phyloP scores from a whole-genome alignment of 2,113 vertebrate species.

The Helogale parvula region DNA sequence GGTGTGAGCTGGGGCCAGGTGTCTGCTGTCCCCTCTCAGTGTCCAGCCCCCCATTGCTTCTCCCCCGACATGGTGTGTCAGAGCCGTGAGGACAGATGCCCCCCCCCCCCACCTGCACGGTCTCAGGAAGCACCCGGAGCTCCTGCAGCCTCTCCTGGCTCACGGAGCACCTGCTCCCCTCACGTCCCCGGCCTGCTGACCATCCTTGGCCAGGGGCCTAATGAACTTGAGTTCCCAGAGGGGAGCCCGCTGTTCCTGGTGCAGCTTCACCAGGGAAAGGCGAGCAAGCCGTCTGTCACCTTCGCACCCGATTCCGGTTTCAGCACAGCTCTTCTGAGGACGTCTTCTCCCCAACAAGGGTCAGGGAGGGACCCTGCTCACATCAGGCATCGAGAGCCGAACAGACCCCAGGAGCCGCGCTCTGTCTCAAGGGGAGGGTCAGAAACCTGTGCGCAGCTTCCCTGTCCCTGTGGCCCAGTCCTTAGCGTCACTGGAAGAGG shows the following conservation, averaged over 20 bases:
- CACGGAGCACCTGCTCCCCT: neutral
- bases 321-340: rapidly evolving
- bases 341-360: neutral
- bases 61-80: too few species aligned
- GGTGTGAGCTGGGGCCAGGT: neutral
- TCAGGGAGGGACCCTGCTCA: neutral
- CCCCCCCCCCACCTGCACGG: rapidly evolving
- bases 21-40: neutral
- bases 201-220: neutral
- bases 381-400: rapidly evolving
- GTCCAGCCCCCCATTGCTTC: neutral
- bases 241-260: neutral
- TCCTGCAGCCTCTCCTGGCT: neutral
- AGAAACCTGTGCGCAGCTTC: neutral
- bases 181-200: neutral
- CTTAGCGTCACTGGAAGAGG: neutral
- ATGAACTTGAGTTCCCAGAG: neutral
- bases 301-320: rapidly evolving
- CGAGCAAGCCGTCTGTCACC: neutral
- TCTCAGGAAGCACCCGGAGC: rapidly evolving
- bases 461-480: neutral
- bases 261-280: neutral
- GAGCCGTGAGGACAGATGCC: too few species aligned
- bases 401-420: neutral
- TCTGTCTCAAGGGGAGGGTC: neutral